A percentile compares a stretch with the other conserved stretches of the same genome.
Evolutionary conservation across 2,113 vertebrate species (phyloP).

Genomic region (Melanerpes aurifrons): DNA sequence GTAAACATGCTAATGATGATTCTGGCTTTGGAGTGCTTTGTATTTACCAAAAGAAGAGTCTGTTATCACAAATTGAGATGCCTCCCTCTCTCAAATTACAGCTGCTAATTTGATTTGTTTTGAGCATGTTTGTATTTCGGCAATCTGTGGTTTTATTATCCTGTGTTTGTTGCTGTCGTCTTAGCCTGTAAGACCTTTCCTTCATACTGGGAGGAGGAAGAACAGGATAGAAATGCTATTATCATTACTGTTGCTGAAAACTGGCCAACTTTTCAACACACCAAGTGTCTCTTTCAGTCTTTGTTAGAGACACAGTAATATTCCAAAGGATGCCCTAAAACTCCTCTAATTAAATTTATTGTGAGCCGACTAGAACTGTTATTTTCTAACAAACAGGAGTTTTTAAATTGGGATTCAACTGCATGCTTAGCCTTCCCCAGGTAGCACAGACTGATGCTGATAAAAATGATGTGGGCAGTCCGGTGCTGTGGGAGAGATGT

Average conservation of each 20-base stretch:
- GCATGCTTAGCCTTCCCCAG: not conserved
- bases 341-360: not conserved
- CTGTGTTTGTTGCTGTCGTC: not conserved
- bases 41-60: not conserved
- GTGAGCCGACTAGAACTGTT: not conserved
- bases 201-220: not conserved
- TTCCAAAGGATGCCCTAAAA: not conserved
- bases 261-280: not conserved
- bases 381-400: not conserved
- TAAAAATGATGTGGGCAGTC: not conserved
- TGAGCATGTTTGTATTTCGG: not conserved
- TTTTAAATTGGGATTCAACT: not conserved
- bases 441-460: not conserved
- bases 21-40: not conserved
- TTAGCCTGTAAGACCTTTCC: not conserved
- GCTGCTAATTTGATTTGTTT: slow-evolving; percentile 25
- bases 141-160: not conserved
- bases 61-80: not conserved
- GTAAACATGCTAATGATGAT: not conserved
- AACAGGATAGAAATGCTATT: not conserved
- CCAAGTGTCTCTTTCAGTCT: not conserved
- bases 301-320: not conserved
- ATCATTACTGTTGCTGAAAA: slow-evolving; percentile 6
- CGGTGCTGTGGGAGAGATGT: not conserved
- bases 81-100: not conserved